Percentiles rank a stretch among this genome's conserved stretches.
phyloP scores from a whole-genome alignment of 1,140 invertebrate genomes.

The Trialeurodes vaporariorum region DNA sequence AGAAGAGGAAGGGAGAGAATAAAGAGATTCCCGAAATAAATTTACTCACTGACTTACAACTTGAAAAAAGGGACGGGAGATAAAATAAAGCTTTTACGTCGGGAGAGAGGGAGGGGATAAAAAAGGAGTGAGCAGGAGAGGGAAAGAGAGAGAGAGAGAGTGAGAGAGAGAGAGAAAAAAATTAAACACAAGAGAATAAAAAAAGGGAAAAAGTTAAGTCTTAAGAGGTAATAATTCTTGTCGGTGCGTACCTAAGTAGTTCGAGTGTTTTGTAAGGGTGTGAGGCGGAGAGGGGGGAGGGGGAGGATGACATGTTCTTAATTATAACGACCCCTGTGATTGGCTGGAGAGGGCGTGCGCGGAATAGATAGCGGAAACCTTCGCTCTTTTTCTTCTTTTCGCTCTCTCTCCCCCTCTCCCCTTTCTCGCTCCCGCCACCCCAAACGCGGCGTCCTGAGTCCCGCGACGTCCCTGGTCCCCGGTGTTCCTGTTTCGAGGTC shows the following conservation, averaged over 20 bases:
- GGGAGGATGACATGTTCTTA: background rate
- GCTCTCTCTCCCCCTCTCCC: too few species aligned
- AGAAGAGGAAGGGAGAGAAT: background rate
- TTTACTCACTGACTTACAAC: background rate
- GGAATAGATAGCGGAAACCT: background rate
- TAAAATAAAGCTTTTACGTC: constrained; percentile 1
- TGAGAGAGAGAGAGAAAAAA: background rate
- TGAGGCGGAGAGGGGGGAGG: background rate
- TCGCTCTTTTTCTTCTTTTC: background rate
- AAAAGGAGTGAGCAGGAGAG: background rate
- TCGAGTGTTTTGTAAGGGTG: background rate
- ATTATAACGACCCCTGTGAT: background rate
- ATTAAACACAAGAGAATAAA: background rate
- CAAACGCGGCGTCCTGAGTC: too few species aligned
- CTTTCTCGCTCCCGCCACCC: too few species aligned
- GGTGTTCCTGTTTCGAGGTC: background rate
- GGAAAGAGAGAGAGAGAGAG: background rate
- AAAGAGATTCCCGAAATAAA: background rate
- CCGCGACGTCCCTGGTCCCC: background rate
- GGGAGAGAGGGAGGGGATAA: too few species aligned
- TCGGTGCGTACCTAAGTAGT: background rate
- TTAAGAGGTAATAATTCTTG: constrained; percentile 1
- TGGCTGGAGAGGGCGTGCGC: background rate
- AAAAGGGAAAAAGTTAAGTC: background rate
- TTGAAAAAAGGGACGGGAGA: background rate